Percentiles rank a stretch among this genome's conserved stretches.
Evolutionary conservation across 2,888 invertebrate species (phyloP).

Genomic region (Aromia moschata): DNA sequence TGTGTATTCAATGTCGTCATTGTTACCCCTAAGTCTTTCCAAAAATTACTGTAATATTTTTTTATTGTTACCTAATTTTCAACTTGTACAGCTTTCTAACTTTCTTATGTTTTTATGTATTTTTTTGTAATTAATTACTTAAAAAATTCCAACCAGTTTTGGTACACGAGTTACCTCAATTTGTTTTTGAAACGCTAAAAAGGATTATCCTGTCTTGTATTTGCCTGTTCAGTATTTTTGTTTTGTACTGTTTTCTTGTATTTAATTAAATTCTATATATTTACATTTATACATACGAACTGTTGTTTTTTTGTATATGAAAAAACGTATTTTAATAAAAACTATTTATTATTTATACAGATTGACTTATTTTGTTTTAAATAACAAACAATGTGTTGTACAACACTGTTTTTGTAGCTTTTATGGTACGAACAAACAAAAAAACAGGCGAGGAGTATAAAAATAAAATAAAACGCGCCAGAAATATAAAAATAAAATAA

Average conservation of each 20-base stretch:
- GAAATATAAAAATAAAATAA: too few species aligned
- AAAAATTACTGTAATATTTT: slow-evolving; percentile 22
- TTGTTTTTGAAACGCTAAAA: neutral
- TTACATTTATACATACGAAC: slow-evolving; percentile 5
- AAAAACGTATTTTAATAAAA: slow-evolving; percentile 16
- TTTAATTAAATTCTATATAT: slow-evolving; percentile 1
- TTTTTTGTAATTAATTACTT: slow-evolving; percentile 2
- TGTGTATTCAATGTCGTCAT: slow-evolving; percentile 18
- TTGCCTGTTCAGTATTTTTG: slow-evolving; percentile 17
- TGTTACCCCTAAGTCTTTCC: slow-evolving; percentile 28
- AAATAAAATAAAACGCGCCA: too few species aligned
- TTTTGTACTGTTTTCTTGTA: slow-evolving; percentile 10
- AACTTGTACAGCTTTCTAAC: slow-evolving; percentile 12
- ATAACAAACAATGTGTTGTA: neutral
- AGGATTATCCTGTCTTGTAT: neutral
- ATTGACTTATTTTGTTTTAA: neutral
- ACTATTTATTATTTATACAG: neutral
- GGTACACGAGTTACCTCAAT: slow-evolving; percentile 18
- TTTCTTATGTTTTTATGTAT: too few species aligned
- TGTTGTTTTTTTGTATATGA: slow-evolving; percentile 15
- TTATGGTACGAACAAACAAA: too few species aligned
- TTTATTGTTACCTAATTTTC: slow-evolving; percentile 23
- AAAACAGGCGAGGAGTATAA: too few species aligned
- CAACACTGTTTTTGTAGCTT: too few species aligned
- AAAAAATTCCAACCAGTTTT: neutral